Base-by-base conservation (phyloP, 1,140 invertebrate genomes). In the Catajapyx aquilonaris region DNA sequence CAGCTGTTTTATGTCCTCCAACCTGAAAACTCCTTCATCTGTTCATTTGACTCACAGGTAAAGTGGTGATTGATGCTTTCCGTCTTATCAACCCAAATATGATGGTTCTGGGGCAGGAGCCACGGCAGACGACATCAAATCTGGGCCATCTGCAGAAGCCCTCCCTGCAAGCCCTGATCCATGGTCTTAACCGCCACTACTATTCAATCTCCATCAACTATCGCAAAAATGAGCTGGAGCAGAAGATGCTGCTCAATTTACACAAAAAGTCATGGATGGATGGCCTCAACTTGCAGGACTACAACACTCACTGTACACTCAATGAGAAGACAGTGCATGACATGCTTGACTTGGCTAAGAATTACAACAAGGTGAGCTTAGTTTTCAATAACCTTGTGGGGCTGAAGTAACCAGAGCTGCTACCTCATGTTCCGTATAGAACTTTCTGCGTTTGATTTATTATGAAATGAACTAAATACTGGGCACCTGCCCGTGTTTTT, bases 241-340 rank as follows among this genome's bases (percentile, higher is more conserved):
- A 99, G 53, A 97, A 95, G 67, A 99, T 99, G 95, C 62, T 99
- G 25, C 59, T 98, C 20, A 99, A 98, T 66, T 63, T 99, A 32
- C 88, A 99, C 55, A 98, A 99, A 62, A 95, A 97, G 58, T 94
- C 86, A 1, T 99, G 95, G 95, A 94, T 94, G 70, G 94, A 99
- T 62, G 94, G 94, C 16, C 68, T 99, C 3, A 87, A 77, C 18
- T 62, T 99, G 32, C 72, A 86, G 35, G 86, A 98, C 61, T 99
- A 96, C 60, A 74, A 81, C 38, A 78, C 91, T 34, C 93, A 98
- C 53, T 91, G 88, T 61, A 71, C 74, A 40, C 66, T 81, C 2
- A 88, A 87, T 55, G 81, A 97, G 60, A 77, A 75, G 35, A 91
- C 86, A 39, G 86, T 98, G 1, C 73, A 83, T 42, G 85, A 93